A percentile compares a stretch with the other conserved stretches of the same genome.
Conservation (phyloP, 2,888 invertebrate species). For the Spilosoma lubricipeda region DNA sequence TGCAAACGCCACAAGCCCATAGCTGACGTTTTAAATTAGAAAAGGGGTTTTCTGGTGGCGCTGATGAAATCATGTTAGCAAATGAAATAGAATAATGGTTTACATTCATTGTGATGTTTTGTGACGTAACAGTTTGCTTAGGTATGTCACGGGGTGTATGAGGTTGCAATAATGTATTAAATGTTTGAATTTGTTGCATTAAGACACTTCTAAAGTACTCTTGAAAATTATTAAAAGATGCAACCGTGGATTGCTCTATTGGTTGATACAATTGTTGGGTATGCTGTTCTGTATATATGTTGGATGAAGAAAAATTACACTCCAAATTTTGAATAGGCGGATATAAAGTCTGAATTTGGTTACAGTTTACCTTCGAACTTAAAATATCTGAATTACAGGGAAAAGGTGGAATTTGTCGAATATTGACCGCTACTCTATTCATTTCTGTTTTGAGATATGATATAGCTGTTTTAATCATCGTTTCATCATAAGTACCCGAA, state of each 20-base stretch:
- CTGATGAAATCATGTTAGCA: neutral
- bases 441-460: neutral
- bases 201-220: neutral
- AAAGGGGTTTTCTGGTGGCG: neutral
- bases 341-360: neutral
- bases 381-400: neutral
- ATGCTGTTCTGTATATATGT: neutral
- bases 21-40: neutral
- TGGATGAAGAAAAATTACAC: neutral
- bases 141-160: neutral
- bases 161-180: neutral
- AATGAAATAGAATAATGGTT: neutral
- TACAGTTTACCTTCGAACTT: neutral
- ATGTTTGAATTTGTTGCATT: neutral
- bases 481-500: neutral
- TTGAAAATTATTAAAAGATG: neutral
- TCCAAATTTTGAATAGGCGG: too few relatives aligned
- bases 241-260: neutral
- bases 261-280: neutral
- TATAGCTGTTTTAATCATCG: neutral
- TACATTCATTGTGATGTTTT: neutral
- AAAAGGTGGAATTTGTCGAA: neutral
- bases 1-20: constrained; percentile 12
- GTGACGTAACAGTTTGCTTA: neutral
- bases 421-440: neutral